Evolutionary conservation across 2,113 vertebrate species (phyloP).

Genomic region (Colius striatus): DNA sequence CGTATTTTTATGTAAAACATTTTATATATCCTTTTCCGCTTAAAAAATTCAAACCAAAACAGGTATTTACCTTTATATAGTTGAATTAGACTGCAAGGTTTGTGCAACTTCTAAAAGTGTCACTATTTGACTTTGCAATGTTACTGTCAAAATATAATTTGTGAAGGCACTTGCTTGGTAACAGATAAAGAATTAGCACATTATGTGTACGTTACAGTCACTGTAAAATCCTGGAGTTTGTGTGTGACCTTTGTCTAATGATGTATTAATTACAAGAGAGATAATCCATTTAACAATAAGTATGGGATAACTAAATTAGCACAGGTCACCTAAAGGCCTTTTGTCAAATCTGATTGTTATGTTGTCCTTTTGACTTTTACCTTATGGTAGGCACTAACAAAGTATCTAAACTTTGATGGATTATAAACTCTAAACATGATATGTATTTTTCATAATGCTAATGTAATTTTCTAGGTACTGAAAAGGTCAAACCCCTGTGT

Average conservation of each 20-base stretch:
- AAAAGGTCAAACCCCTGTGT: constrained; percentile 79
- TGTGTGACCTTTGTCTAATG: constrained; percentile 72
- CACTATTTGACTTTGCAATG: not conserved
- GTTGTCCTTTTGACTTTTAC: constrained; percentile 84
- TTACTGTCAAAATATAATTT: constrained; percentile 46
- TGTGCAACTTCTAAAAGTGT: not conserved
- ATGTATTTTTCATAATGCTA: constrained; percentile 86
- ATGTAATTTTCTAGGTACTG: constrained; percentile 83
- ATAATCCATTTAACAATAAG: constrained; percentile 80
- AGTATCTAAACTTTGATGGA: constrained; percentile 78
- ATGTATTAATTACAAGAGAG: constrained; percentile 78
- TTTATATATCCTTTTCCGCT: not conserved
- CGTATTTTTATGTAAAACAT: not conserved
- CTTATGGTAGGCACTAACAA: constrained; percentile 79
- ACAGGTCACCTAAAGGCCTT: constrained; percentile 78
- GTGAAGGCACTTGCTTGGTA: constrained; percentile 16
- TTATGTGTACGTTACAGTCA: constrained; percentile 44
- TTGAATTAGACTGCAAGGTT: not conserved
- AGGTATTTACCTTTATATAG: not conserved
- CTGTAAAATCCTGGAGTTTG: constrained; percentile 70
- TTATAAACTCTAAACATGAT: constrained; percentile 80
- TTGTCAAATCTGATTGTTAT: constrained; percentile 82
- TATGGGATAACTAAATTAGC: constrained; percentile 75
- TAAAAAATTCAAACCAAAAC: not conserved
- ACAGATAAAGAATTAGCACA: constrained; percentile 40